Evolutionary conservation across 2,888 invertebrate species (phyloP), one percentile per base, ranked within the genome.

Genomic region (Meliscaeva auricollis): DNA sequence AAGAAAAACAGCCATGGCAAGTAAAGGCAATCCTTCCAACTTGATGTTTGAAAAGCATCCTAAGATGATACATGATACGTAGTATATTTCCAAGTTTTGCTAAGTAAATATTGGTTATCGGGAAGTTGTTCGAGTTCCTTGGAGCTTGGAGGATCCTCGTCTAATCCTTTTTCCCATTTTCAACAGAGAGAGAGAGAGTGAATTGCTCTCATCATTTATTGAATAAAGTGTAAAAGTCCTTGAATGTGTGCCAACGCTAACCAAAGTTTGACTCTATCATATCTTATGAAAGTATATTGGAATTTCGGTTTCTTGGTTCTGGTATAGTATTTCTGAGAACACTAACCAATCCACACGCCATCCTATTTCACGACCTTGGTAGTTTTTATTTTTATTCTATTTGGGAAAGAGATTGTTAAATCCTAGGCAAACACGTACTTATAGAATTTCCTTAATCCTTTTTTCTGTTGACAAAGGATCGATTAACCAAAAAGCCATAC

Each of bases 381-480:
- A 72, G 58, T 72, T 64, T 30, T 46, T 3, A 38, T 72, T 75
- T 64, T 41, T 13, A n/a, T 44, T 56, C 35, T 84, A 56, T 80
- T 80, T 80, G 72, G 41, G 32, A 50, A 77, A 77, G 15, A 54
- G 68, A 68, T 74, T 78, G 26, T 38, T 52, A 46, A 70, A 75
- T 80, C 72, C 60, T 56, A 22, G 22, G 3, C 54, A 80, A 80
- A 85, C 76, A 80, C 17, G 32, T 15, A n/a, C 13, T 5, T 17
- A 17, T 7, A 3, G 38, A 64, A 56, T 48, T 74, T 54, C 44
- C 73, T 76, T 50, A n/a, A 35, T 85, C 73, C 66, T 58, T 56
- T 60, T 50, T 52, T 73, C 8, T 58, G 81, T 85, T 85, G 72
- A 81, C 85, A 85, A 69, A 81, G 85, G 85, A 85, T 77, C 85